A percentile compares a stretch with the other conserved stretches of the same genome.
Conservation (phyloP, 2,113 vertebrate genomes). For the Centropristis striata region DNA sequence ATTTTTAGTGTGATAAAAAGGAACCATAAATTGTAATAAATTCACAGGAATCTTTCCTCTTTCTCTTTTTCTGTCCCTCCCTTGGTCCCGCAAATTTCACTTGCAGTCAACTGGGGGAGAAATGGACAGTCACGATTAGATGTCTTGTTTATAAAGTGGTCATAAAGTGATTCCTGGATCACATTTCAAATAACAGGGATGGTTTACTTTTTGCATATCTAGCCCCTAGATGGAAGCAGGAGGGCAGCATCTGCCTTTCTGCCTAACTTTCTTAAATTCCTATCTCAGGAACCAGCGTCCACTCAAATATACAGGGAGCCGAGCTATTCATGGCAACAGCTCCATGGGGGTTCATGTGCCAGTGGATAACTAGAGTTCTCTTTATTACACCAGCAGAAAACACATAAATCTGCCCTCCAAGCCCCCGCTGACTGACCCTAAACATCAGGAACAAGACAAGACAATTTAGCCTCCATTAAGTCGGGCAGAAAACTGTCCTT, state of each 20-base stretch:
- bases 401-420: slow-evolving; percentile 7
- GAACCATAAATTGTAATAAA: slow-evolving; percentile 30
- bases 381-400: slow-evolving; percentile 38
- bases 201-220: slow-evolving; percentile 12
- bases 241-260: slow-evolving; percentile 4
- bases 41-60: slow-evolving; percentile 38
- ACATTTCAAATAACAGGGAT: slow-evolving; percentile 40
- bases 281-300: not conserved
- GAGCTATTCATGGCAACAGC: slow-evolving; percentile 3
- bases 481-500: slow-evolving; percentile 26
- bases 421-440: slow-evolving; percentile 12
- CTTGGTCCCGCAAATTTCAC: not conserved
- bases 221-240: slow-evolving; percentile 24
- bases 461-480: slow-evolving; percentile 25
- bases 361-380: not conserved
- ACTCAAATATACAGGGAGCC: not conserved
- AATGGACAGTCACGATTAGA: slow-evolving; percentile 3
- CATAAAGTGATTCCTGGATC: slow-evolving; percentile 53
- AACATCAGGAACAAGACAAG: slow-evolving; percentile 43
- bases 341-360: not conserved
- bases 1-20: slow-evolving; percentile 42
- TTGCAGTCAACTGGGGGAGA: not conserved
- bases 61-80: not conserved
- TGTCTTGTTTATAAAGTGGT: slow-evolving; percentile 53
- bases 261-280: not conserved